Percentiles rank a stretch among this genome's conserved stretches.
Conservation (phyloP, 2,797 vertebrate genomes). For the Cyprinodon diabolis region DNA sequence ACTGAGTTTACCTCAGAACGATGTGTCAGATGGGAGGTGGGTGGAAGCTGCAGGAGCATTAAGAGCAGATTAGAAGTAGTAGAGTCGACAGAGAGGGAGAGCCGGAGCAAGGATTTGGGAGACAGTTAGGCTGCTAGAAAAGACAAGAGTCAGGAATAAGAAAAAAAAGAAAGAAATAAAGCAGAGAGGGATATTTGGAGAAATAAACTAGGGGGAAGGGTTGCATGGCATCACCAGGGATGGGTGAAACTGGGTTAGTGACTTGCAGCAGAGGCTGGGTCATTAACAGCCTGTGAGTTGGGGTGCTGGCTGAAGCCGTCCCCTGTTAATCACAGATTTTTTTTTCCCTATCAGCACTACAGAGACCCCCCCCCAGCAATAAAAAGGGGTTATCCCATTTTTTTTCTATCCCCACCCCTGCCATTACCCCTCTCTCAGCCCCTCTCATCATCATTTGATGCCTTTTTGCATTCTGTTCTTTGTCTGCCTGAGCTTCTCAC, state of each 20-base stretch:
- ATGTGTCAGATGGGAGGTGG: slow-evolving; percentile 45
- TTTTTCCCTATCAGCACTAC: slow-evolving; percentile 63
- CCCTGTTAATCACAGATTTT: slow-evolving; percentile 71
- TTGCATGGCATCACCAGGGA: not conserved
- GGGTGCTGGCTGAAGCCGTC: slow-evolving; percentile 54
- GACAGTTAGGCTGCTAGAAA: slow-evolving; percentile 13
- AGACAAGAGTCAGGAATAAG: slow-evolving; percentile 19
- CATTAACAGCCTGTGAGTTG: slow-evolving; percentile 72
- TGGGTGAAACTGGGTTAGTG: slow-evolving; percentile 43
- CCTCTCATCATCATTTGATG: slow-evolving; percentile 46
- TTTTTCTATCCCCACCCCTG: slow-evolving; percentile 24
- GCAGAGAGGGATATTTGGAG: slow-evolving; percentile 4
- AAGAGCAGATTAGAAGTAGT: slow-evolving; percentile 54
- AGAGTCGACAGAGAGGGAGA: slow-evolving; percentile 31
- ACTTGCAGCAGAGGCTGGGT: slow-evolving; percentile 59
- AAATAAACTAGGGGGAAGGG: slow-evolving; percentile 4
- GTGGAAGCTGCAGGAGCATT: slow-evolving; percentile 24
- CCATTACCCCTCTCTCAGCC: not conserved
- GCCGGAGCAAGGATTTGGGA: slow-evolving; percentile 37
- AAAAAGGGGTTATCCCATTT: slow-evolving; percentile 34
- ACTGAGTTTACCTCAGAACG: slow-evolving; percentile 38
- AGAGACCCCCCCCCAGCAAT: slow-evolving; percentile 52
- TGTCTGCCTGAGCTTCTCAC: slow-evolving; percentile 41
- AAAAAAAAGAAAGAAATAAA: slow-evolving; percentile 28
- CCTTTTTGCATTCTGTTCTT: slow-evolving; percentile 38